These are phyloP conservation scores for Serripes groenlandicus DNA, from an alignment of 2,888 invertebrate genomes.

Conservation along the genomic window DNA sequence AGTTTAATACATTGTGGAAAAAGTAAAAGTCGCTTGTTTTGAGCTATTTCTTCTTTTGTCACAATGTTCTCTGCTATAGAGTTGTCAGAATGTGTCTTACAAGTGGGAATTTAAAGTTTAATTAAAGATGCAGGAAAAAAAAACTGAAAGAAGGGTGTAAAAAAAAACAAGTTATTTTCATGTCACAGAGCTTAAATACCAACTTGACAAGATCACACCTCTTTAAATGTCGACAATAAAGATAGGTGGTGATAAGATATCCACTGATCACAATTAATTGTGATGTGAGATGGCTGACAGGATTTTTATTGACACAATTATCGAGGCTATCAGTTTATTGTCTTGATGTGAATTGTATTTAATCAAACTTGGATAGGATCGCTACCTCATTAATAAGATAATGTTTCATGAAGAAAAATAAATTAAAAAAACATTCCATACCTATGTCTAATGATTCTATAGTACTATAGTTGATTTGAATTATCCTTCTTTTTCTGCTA, in stretches of 20 bases:
- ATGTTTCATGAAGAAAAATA: not conserved
- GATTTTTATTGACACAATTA: not conserved
- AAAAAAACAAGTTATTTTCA: too few species aligned
- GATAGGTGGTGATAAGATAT: conserved; percentile 1
- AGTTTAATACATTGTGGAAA: not conserved
- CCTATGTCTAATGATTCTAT: too few species aligned
- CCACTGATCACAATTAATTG: conserved; percentile 14
- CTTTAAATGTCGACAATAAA: not conserved
- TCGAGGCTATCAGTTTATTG: not conserved
- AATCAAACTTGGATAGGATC: conserved; percentile 4
- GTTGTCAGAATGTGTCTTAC: not conserved
- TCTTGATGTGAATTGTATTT: conserved; percentile 4
- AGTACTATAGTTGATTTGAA: too few species aligned
- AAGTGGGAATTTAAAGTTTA: not conserved
- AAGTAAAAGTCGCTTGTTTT: not conserved
- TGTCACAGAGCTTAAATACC: conserved; percentile 1
- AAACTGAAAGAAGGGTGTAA: too few species aligned
- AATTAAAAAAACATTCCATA: conserved; percentile 9
- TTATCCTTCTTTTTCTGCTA: too few species aligned
- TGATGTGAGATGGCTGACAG: conserved; percentile 5
- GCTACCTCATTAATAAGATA: not conserved
- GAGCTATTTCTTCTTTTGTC: not conserved
- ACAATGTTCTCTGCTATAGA: not conserved
- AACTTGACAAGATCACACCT: conserved; percentile 21
- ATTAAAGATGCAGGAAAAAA: too few species aligned